Conservation (phyloP, 2,888 invertebrate species). For the Idaea aversata region DNA sequence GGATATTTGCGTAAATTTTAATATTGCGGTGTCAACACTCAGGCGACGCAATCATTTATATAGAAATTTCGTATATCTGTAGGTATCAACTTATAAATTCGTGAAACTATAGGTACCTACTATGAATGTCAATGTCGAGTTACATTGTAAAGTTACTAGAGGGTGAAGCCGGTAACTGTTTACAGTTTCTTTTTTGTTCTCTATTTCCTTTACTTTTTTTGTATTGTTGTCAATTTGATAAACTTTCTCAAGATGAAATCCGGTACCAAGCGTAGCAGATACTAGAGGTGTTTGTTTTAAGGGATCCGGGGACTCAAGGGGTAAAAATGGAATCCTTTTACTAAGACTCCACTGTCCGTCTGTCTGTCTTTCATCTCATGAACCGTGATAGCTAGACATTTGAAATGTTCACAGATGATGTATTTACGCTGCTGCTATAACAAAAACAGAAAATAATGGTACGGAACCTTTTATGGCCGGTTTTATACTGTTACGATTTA, state of each 20-base stretch:
- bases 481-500: neutral
- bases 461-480: too few species aligned
- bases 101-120: conserved; percentile 18
- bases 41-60: conserved; percentile 42
- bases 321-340: too few species aligned
- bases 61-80: conserved; percentile 45
- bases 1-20: conserved; percentile 62
- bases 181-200: conserved; percentile 11
- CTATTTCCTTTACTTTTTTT: conserved; percentile 14
- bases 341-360: too few species aligned
- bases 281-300: neutral
- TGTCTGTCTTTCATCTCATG: too few species aligned
- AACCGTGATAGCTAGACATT: too few species aligned
- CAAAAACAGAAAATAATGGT: too few species aligned
- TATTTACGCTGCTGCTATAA: too few species aligned
- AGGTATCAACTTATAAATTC: conserved; percentile 9
- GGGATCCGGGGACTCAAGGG: too few species aligned
- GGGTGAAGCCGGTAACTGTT: conserved; percentile 30
- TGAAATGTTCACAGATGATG: too few species aligned
- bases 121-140: conserved; percentile 69
- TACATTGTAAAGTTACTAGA: conserved; percentile 37
- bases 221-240: conserved; percentile 11
- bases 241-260: conserved; percentile 9
- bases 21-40: conserved; percentile 55
- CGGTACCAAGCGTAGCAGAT: neutral